phyloP scores from a whole-genome alignment of 2,797 vertebrate species.

The Pithecia hirsuta region DNA sequence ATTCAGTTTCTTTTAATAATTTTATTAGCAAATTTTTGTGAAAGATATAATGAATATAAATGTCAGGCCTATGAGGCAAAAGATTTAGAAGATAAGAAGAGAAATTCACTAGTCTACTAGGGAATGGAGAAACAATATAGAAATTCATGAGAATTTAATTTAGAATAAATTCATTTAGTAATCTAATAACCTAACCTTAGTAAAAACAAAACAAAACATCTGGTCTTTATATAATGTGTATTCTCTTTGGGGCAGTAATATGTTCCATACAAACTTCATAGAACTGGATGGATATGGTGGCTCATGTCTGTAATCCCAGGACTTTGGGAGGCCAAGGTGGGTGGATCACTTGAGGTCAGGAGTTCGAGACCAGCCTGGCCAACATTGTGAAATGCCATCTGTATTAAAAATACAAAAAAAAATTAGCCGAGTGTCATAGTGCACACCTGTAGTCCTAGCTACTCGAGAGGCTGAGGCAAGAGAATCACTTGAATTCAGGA shows the following conservation, averaged over 20 bases:
- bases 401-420: neutral
- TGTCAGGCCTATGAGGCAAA: neutral
- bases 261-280: neutral
- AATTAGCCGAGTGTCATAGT: accelerated
- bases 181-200: neutral
- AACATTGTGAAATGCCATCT: neutral
- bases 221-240: neutral
- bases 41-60: neutral
- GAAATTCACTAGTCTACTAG: neutral
- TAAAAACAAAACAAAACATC: neutral
- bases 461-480: neutral
- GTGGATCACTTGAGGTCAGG: neutral
- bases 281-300: neutral
- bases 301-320: neutral
- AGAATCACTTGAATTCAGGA: neutral
- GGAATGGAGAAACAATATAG: neutral
- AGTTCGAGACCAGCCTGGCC: neutral
- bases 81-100: neutral
- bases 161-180: neutral
- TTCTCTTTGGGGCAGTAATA: neutral
- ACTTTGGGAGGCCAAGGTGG: neutral
- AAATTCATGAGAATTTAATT: slow-evolving; percentile 7
- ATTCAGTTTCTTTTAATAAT: slow-evolving; percentile 23
- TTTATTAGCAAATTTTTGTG: slow-evolving; percentile 22
- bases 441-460: neutral